phyloP scores from a whole-genome alignment of 2,888 invertebrate species.

The Patella depressa region DNA sequence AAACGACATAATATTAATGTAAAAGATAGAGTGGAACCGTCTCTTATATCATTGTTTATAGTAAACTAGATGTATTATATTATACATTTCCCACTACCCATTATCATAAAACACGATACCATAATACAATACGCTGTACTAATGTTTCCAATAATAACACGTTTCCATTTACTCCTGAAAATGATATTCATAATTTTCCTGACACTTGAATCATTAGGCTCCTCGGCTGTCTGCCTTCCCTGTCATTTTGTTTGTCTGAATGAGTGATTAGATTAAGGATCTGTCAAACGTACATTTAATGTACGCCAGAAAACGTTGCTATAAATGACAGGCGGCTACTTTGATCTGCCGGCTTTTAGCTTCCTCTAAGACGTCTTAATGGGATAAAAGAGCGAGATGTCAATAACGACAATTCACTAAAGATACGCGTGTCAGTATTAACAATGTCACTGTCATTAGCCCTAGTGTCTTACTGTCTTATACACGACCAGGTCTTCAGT shows the following conservation, averaged over 20 bases:
- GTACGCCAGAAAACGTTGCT: background rate
- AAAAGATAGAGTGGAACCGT: too few species aligned
- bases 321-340: background rate
- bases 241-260: conserved; percentile 1
- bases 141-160: background rate
- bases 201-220: background rate
- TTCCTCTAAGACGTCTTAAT: conserved; percentile 1
- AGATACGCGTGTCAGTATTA: background rate
- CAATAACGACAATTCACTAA: background rate
- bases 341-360: conserved; percentile 8
- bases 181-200: conserved; percentile 9
- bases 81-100: too few species aligned
- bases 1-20: too few species aligned
- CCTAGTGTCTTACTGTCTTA: too few species aligned
- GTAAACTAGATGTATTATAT: too few species aligned
- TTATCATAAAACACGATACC: too few species aligned
- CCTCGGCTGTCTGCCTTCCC: background rate
- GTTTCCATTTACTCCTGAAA: background rate
- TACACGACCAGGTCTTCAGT: too few species aligned
- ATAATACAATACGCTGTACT: too few species aligned
- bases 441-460: conserved; percentile 6
- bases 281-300: conserved; percentile 10
- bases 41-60: too few species aligned
- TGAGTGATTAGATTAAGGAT: background rate
- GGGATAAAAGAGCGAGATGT: conserved; percentile 9